Conservation (phyloP, 2,113 vertebrate genomes). For the Scartelaos histophorus region DNA sequence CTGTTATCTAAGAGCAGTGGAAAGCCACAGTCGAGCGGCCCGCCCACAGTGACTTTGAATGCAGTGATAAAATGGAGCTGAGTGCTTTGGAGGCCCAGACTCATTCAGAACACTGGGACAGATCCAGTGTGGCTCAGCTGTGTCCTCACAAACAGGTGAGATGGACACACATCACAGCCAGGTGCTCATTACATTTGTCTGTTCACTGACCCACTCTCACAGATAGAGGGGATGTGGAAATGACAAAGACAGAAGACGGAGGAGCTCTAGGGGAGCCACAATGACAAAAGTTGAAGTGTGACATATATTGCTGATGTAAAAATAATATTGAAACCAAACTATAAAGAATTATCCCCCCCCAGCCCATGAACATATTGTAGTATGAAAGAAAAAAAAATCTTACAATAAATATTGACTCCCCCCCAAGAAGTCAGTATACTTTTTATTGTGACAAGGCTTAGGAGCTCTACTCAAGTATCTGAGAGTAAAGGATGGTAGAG, state of each 20-base stretch:
- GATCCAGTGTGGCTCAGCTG: slow-evolving; percentile 42
- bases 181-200: slow-evolving; percentile 62
- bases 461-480: not conserved
- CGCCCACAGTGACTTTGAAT: slow-evolving; percentile 71
- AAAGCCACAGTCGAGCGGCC: slow-evolving; percentile 55
- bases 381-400: no score
- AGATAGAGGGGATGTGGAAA: slow-evolving; percentile 23
- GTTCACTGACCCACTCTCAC: slow-evolving; percentile 45
- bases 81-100: slow-evolving; percentile 46
- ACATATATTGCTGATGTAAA: no score
- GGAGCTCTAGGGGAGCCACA: not conserved
- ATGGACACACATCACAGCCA: slow-evolving; percentile 45
- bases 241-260: slow-evolving; percentile 10
- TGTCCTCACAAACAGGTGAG: slow-evolving; percentile 49
- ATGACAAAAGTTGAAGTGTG: not conserved
- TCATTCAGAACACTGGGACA: slow-evolving; percentile 35
- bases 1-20: slow-evolving; percentile 66
- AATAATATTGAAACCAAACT: no score
- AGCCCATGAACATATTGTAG: no score
- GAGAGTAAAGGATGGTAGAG: not conserved
- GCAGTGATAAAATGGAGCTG: slow-evolving; percentile 52
- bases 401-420: no score
- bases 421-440: no score
- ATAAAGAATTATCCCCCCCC: no score
- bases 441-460: no score